Evolutionary conservation across 2,888 invertebrate genomes (phyloP), one percentile per base, ranked within the genome.

Genomic region (Drosophila macrospina): DNA sequence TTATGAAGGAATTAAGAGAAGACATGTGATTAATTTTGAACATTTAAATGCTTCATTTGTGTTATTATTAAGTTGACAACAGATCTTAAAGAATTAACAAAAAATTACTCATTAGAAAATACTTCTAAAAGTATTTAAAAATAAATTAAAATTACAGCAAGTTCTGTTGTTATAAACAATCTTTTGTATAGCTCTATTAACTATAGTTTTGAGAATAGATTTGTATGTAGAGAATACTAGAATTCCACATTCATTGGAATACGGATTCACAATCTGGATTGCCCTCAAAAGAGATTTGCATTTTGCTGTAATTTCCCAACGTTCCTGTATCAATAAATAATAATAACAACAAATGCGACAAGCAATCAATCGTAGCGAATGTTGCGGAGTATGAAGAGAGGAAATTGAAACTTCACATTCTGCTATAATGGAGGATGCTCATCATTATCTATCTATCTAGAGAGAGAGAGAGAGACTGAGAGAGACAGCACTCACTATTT

Each of bases 391-490:
- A n/a, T n/a, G n/a, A n/a, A n/a, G n/a, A n/a, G n/a, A 75, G 73
- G 70, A 73, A 73, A 20, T 61, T 11, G 20, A 41, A 59, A 44
- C 59, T 62, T 20, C 34, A 60, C 67, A 74, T 69, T 74, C 50
- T 55, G n/a, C 42, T 72, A 61, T 63, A 67, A 74, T 67, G 59
- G 77, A 74, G 74, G 74, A 74, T 74, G 78, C 56, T 67, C 77
- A 60, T 60, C 61, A 74, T 74, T 77, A 74, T 55, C 61, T 44
- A 62, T 15, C 36, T 20, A 20, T 11, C 8, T n/a, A n/a, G n/a
- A n/a, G n/a, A n/a, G n/a, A n/a, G n/a, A n/a, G n/a, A n/a, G n/a
- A n/a, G n/a, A n/a, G n/a, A n/a, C n/a, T n/a, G n/a, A n/a, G n/a
- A 13, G n/a, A 39, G 39, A 32, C 39, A 24, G 11, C 24, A 28